Base-by-base conservation (phyloP, 2,113 vertebrate genomes). In the Semicossyphus pulcher region DNA sequence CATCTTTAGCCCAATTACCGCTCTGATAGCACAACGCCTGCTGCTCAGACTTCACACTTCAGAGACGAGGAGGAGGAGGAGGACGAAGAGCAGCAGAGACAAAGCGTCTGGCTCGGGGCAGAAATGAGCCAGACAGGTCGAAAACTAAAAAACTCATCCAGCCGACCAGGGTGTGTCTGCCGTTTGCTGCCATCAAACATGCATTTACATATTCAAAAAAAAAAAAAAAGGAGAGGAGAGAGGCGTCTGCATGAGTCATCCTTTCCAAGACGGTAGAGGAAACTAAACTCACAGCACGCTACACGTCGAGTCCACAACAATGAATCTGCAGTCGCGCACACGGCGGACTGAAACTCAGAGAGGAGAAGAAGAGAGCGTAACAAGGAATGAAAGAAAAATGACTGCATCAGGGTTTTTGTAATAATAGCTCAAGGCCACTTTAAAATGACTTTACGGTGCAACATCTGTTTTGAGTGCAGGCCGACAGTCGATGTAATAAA, bases 161-260 rank as follows among this genome's bases (percentile, higher is more conserved):
- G 57, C 68, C 72, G 34, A 59, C 45, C 83, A 84, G 77, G 84
- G 78, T 32, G 77, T 83, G 86, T 73, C 66, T 45, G 63, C 72
- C 53, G 71, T 63, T 72, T 56, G 69, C 78, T 57, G 63, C 76
- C 85, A 57, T 86, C 72, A 77, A 58, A 86, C 67, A 42, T 3
- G 11, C 51, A 90, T 91, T 91, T 90, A 76, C 84, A 91, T 91
- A 87, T 88, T 91, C 58, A 87, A 80, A 83, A 87, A 81, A 41
- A 12, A 29, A 34, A 21, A 44, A 18, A 44, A n/a, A n/a, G n/a
- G n/a, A n/a, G n/a, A 80, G 66, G 78, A 87, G 84, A 78, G 44
- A 65, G 61, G 39, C 68, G n/a, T 82, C 80, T 47, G 67, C 28
- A 67, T 88, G 88, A 91, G 51, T 91, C 84, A 87, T 88, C 81